These are phyloP conservation scores for Limnothrissa miodon DNA, from an alignment of 2,113 vertebrate species.

Conservation along the genomic window DNA sequence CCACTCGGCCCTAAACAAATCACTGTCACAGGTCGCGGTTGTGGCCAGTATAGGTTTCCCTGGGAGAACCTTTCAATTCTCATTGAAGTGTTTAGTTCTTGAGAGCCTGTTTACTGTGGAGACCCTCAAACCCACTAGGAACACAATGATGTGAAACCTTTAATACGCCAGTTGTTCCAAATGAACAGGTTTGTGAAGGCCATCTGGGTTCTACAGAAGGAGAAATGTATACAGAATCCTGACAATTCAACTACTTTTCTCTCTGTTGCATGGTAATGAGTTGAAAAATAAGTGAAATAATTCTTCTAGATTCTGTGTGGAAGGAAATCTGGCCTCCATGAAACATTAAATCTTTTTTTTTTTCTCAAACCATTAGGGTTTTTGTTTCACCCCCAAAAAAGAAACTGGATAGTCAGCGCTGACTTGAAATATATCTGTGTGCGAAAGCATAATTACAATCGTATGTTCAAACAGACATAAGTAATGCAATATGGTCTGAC, in stretches of 20 bases:
- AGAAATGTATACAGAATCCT: background rate
- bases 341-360: slow-evolving; percentile 11
- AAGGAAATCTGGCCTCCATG: background rate
- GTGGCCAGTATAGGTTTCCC: background rate
- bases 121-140: background rate
- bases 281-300: background rate
- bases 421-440: slow-evolving; percentile 18
- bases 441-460: slow-evolving; percentile 8
- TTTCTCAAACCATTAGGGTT: background rate
- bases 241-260: background rate
- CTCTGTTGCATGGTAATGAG: background rate
- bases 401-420: slow-evolving; percentile 1
- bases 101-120: background rate
- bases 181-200: background rate
- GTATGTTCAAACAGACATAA: background rate
- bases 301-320: background rate
- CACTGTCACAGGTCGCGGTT: slow-evolving; percentile 44
- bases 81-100: background rate
- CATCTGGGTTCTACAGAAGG: background rate
- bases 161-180: background rate
- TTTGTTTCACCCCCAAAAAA: background rate
- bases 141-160: background rate
- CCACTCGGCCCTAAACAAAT: slow-evolving; percentile 65
- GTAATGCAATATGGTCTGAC: slow-evolving; percentile 16
- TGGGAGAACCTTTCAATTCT: background rate